Evolutionary conservation across 2,797 vertebrate species (phyloP), one percentile per base, ranked within the genome.

Genomic region (Platalea minor): DNA sequence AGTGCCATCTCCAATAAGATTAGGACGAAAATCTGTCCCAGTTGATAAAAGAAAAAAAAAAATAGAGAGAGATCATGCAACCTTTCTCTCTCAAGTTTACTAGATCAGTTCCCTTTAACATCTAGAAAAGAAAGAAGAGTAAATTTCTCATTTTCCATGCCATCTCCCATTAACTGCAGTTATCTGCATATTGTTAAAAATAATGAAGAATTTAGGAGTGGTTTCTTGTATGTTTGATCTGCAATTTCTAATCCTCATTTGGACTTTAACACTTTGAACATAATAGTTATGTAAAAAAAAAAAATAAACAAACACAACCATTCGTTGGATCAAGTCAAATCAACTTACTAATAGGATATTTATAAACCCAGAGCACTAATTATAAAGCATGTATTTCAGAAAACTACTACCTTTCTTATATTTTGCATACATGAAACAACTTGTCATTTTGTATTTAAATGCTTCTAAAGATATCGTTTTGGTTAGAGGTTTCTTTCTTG

Each of bases 21-120:
- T 78, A 95, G 85, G 53, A 94, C 46, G 63, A 96, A 95, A 95
- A 93, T 93, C 83, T 94, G 65, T 69, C 88, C 77, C 51, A 88
- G 35, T 17, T 60, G 73, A 87, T 91, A 4, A n/a, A 35, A 72
- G 18, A 39, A 31, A 39, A 54, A 81, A 74, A 77, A 67, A 84
- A 65, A 25, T 11, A 56, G 3, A 54, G 4, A 72, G 3, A 79
- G 8, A 92, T 68, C 37, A 17, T 78, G 61, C 14, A 84, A 25
- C 82, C 60, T 70, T 77, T 85, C 67, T 74, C 68, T 90, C 69
- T 89, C 0, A 0, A 80, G 72, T 85, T 70, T 64, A 80, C 39
- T 74, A 80, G 15, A 81, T 78, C 51, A 83, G 43, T 64, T 91
- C 57, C 45, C 39, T 81, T 78, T 65, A 25, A 78, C 81, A 93